Conservation (phyloP, 2,888 invertebrate genomes). For the Ganaspis brasiliensis region DNA sequence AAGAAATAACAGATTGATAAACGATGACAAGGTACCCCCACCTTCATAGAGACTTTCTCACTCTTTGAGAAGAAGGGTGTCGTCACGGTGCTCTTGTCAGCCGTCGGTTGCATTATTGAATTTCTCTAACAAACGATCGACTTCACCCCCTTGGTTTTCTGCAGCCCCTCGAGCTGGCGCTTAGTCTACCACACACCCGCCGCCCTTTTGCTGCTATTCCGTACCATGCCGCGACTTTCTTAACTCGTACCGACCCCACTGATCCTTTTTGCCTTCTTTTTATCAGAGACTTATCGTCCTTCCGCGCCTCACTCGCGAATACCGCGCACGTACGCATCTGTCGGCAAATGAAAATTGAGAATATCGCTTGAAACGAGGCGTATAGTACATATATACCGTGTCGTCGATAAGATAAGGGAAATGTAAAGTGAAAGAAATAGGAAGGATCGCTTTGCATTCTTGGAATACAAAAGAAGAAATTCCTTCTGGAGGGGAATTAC, state of each 20-base stretch:
- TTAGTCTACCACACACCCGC: slow-evolving; percentile 50
- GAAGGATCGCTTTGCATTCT: slow-evolving; percentile 32
- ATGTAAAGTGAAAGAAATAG: slow-evolving; percentile 40
- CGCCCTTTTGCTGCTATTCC: slow-evolving; percentile 50
- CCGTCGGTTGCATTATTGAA: slow-evolving; percentile 72
- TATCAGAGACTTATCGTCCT: slow-evolving; percentile 51
- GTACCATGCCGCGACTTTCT: slow-evolving; percentile 45
- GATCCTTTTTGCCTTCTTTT: slow-evolving; percentile 51
- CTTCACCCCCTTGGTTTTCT: slow-evolving; percentile 52
- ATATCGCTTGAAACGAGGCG: slow-evolving; percentile 53
- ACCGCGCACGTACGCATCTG: slow-evolving; percentile 69
- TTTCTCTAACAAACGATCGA: slow-evolving; percentile 74
- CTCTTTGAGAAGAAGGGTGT: slow-evolving; percentile 52
- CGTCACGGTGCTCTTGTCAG: slow-evolving; percentile 65
- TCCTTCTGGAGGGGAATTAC: neutral
- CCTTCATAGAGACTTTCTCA: slow-evolving; percentile 1
- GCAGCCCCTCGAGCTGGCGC: slow-evolving; percentile 11
- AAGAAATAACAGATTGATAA: slow-evolving; percentile 40
- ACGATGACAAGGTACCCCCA: slow-evolving; percentile 24
- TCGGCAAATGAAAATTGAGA: slow-evolving; percentile 70
- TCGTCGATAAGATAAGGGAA: slow-evolving; percentile 37
- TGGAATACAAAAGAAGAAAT: slow-evolving; percentile 2
- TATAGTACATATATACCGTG: neutral
- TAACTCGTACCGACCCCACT: slow-evolving; percentile 51
- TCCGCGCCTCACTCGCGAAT: slow-evolving; percentile 53